These are phyloP conservation scores for Laticauda colubrina DNA, from an alignment of 2,113 vertebrate genomes.

Conservation along the genomic window DNA sequence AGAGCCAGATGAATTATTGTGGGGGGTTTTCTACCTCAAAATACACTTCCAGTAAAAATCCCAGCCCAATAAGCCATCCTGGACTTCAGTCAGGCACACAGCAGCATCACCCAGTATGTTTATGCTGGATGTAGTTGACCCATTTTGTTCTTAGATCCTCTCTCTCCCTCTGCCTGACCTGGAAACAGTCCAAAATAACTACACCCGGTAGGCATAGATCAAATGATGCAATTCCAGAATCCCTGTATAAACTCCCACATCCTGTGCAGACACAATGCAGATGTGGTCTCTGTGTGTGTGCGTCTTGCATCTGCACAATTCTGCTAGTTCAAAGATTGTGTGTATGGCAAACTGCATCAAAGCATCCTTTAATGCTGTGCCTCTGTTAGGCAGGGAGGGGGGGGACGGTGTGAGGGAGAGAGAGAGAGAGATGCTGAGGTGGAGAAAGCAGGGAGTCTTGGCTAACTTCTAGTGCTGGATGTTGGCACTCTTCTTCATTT, in stretches of 20 bases:
- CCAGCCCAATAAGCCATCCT: no score
- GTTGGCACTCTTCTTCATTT: neutral
- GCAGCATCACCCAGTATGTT: neutral
- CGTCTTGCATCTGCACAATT: neutral
- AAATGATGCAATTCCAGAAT: neutral
- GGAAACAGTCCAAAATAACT: constrained; percentile 1
- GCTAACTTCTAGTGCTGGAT: neutral
- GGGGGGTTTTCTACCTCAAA: neutral
- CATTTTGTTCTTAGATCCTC: neutral
- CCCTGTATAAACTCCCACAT: neutral
- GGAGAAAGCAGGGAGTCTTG: neutral
- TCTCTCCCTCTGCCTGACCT: neutral
- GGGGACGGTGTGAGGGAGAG: neutral
- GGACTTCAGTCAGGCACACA: neutral
- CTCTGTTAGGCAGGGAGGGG: neutral
- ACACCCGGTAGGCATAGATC: neutral
- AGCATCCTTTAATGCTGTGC: neutral
- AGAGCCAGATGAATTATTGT: neutral
- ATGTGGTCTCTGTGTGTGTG: neutral
- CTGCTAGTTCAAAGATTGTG: neutral
- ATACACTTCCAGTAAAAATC: neutral
- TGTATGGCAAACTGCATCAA: neutral
- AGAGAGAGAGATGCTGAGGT: neutral
- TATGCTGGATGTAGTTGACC: neutral
- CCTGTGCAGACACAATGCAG: neutral